Evolutionary conservation across 2,113 vertebrate species (phyloP), one percentile per base, ranked within the genome.

Genomic region (Apeltes quadracus): DNA sequence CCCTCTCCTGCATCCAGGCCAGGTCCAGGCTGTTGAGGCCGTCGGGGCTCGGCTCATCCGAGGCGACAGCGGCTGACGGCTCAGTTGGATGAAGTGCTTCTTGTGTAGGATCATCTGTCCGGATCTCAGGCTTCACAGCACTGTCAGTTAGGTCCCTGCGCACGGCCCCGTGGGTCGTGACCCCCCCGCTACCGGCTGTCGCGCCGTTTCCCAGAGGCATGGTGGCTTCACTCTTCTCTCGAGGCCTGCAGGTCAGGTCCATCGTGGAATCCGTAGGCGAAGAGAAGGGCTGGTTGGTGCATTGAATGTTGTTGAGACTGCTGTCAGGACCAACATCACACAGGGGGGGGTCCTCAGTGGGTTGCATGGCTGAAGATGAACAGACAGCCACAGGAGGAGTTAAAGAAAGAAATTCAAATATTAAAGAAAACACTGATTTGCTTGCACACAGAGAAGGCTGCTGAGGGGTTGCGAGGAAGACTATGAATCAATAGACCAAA

Each of bases 1-100:
- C 87, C 8, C 89, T 57, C 81, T 92, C 88, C 72, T 92, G 89
- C 90, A 90, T 91, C 89, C 88, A 90, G 51, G 88, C 83, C 79
- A 92, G 69, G 59, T 92, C 89, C 65, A 90, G 62, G 61, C 72
- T 76, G 73, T 67, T 82, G 50, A 90, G 84, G 16, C 80, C 78
- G 3, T 91, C 89, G 0, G 82, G 58, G 32, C 83, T 82, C 1
- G 73, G 72, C 43, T 87, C 87, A 1, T 88, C 84, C 12, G 76
- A 75, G 11, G 71, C 73, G 53, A 75, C 34, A 11, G 81, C 44
- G 29, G 72, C 69, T 0, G 84, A 66, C 27, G 79, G 55, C 56
- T 86, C 75, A 41, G 84, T 66, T 16, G 83, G 48, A 20, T 62
- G 69, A 13, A 67, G 51, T 14, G 78, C 79, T 27, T 85, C 69